Evolutionary conservation across 1,140 invertebrate genomes (phyloP), one percentile per base, ranked within the genome.

Genomic region (Triops cancriformis): DNA sequence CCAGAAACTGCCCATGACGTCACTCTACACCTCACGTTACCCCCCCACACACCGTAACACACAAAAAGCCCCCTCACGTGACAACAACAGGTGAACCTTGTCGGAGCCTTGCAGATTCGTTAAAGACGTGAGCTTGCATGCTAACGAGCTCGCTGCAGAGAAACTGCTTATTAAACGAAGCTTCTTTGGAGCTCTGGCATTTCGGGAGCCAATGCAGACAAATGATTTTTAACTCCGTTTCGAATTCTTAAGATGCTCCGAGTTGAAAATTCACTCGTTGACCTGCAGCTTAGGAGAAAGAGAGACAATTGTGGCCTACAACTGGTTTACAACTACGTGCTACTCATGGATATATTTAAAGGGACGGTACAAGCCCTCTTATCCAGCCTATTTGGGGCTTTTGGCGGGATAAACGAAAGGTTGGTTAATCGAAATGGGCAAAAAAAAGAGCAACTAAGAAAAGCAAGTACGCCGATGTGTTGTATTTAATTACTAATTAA

Each of bases 1-100:
- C 51, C 10, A 64, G 51, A 64, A 64, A 64, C 23, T 64, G 51
- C 51, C 51, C 51, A 23, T 64, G 51, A 64, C 51, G 51, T 64
- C 51, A 64, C 3, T 64, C 45, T 64, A 64, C 2, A 64, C 51
- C 51, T 64, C 14, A 64, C 3, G 23, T n/a, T 18, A 64, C 10
- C 1, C 14, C 51, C 14, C 14, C 14, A 5, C 18, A 45, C 43
- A 37, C 31, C 31, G 31, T 37, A 37, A 37, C 31, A 37, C 31
- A 37, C 31, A 37, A 37, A 37, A 37, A 37, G 31, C 31, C 31
- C 31, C 31, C 31, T 4, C 51, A 64, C 51, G 51, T 64, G 51
- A 64, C 51, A 64, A 45, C 43, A 45, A 64, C 51, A 64, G 51
- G 51, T 64, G 51, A 64, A 64, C 51, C 51, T 64, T 64, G 10